Base-by-base conservation (phyloP, 2,888 invertebrate species). In the Syrphus vitripennis region DNA sequence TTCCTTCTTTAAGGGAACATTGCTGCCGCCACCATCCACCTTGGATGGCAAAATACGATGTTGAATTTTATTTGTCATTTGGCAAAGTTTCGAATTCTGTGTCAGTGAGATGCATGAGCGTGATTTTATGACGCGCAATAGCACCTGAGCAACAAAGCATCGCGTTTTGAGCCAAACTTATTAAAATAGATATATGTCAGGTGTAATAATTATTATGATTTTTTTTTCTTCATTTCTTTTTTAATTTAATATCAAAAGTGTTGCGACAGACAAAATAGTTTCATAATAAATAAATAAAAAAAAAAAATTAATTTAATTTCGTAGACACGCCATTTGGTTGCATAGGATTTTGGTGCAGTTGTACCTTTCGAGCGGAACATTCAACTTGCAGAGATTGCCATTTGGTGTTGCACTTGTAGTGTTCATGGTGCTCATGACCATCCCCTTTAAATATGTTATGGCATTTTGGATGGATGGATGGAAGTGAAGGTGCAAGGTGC, bases 101-200 rank as follows among this genome's bases (percentile, higher is more conserved):
- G 80, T 80, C 77, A 50, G n/a, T 6, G 14, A 50, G 50, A 7
- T 50, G 24, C 14, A 50, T 50, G 3, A 50, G 50, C 50, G 59
- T 34, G 16, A n/a, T 21, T 55, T 21, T 45, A 63, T 37, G 67
- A 61, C 42, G 61, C 42, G 53, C 29, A 14, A 21, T 31, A 59
- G 57, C 83, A 84, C 80, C 83, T 80, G 80, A 31, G 40, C 26
- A 65, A 21, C 42, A 55, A 40, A 57, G 19, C 29, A 21, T 10
- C 21, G 1, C 42, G 2, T 37, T 26, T 16, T 57, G 48, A 48
- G 34, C 37, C 48, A 45, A 57, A 50, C 48, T 70, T 74, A 57
- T 70, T 70, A 65, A 75, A 83, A 83, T 76, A 80, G 71, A 71
- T 80, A 71, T 80, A 69, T 86, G 81, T 86, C 77, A 72, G 84